Conservation (phyloP, 2,113 vertebrate species). For the Verasper variegatus region DNA sequence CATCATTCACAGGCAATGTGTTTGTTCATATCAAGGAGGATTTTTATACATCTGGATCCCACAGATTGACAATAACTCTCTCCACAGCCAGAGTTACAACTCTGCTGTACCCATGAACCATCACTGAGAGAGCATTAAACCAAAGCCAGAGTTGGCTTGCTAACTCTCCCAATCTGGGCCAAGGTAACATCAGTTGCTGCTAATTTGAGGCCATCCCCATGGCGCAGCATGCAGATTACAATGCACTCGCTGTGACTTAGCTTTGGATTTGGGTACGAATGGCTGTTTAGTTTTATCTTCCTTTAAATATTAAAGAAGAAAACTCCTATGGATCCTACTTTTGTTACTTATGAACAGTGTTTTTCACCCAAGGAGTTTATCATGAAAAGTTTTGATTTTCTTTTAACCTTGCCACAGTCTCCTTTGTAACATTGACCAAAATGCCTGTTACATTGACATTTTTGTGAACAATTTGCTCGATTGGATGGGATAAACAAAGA, state of each 20-base stretch:
- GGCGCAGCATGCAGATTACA: neutral
- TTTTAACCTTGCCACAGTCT: neutral
- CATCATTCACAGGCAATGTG: neutral
- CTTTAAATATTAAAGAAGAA: conserved; percentile 1
- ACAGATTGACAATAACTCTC: conserved; percentile 9
- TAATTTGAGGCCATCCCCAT: too few relatives aligned
- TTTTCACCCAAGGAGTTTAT: neutral
- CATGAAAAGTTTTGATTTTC: neutral
- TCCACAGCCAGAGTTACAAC: neutral
- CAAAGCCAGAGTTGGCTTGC: neutral
- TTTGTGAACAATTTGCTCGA: neutral
- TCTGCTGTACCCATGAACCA: neutral
- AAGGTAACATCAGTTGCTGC: neutral
- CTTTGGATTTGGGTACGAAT: neutral
- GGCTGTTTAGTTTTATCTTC: conserved; percentile 6
- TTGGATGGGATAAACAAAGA: neutral
- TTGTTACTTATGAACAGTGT: neutral
- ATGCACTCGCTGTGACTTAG: neutral
- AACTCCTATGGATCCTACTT: neutral
- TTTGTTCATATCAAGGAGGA: conserved; percentile 23
- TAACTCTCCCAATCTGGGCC: neutral
- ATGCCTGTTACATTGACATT: neutral
- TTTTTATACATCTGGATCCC: conserved; percentile 16
- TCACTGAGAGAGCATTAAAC: conserved; percentile 12
- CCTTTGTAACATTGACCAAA: neutral